Conservation (phyloP, 2,113 vertebrate species). For the Platichthys flesus region DNA sequence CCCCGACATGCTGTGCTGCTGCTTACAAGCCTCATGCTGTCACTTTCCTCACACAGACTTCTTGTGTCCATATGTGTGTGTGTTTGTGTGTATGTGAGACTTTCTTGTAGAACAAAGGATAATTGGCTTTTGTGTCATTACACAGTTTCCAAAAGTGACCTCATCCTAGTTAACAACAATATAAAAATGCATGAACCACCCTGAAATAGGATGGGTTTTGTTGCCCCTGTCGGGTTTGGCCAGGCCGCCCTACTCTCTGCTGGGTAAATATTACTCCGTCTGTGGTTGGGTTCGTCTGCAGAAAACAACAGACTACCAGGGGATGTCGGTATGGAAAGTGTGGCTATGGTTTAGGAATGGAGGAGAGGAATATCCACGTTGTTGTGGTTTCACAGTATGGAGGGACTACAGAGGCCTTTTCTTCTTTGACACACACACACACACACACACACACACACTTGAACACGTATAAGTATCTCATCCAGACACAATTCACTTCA, state of each 20-base stretch:
- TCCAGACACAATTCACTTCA: constrained; percentile 22
- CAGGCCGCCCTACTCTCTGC: constrained; percentile 18
- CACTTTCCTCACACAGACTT: constrained; percentile 15
- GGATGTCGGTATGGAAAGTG: constrained; percentile 62
- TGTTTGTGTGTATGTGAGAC: constrained; percentile 2
- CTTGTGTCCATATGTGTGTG: not conserved
- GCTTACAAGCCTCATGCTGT: constrained; percentile 48
- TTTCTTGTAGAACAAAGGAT: constrained; percentile 31
- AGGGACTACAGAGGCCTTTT: not conserved
- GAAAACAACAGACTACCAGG: constrained; percentile 66
- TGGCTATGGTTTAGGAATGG: constrained; percentile 28
- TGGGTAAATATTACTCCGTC: constrained; percentile 61
- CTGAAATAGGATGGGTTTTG: constrained; percentile 19
- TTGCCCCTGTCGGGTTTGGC: constrained; percentile 19
- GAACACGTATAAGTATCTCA: not conserved
- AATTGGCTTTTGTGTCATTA: constrained; percentile 52
- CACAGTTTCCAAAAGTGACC: constrained; percentile 42
- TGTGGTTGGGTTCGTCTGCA: constrained; percentile 57
- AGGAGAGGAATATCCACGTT: constrained; percentile 27
- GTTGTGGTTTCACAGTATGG: constrained; percentile 54
- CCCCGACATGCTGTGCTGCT: constrained; percentile 19
- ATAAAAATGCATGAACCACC: constrained; percentile 41
- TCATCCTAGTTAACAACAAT: constrained; percentile 53
- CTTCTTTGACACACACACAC: not conserved
- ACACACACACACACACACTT: not conserved